Base-by-base conservation (phyloP, 2,888 invertebrate genomes). In the Hylaea fasciaria region DNA sequence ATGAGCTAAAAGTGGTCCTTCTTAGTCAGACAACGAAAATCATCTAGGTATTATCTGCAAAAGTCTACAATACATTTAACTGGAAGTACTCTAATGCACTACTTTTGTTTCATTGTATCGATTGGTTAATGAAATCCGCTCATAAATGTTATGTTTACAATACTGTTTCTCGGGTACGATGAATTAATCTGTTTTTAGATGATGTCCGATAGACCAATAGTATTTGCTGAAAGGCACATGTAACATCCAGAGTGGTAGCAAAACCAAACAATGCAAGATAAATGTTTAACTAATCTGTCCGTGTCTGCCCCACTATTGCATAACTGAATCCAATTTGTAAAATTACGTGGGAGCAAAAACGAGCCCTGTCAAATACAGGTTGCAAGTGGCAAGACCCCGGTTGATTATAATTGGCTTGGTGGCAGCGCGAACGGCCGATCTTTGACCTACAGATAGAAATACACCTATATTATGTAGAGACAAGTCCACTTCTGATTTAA, bases 371-470 rank as follows among this genome's bases (percentile, higher is more conserved):
- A 76, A 82, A 82, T 79, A 76, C 80, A 83, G 81, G 83, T 81
- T 76, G 72, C 73, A 74, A 71, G 78, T 76, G 76, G 68, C 79
- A 71, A 82, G 89, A 88, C 87, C 87, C 81, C 74, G 77, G 83
- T 81, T 82, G 83, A 74, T 74, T 83, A 74, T 86, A 90, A 91
- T 91, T 91, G 86, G 75, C 81, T 73, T 77, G 66, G 66, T 78
- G 76, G 57, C 62, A 58, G 72, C 86, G 88, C 80, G 88, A 91
- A 91, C 70, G 90, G 81, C 91, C 89, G 91, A 87, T 85, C 91
- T 83, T 78, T 91, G 89, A 90, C 89, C 91, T 76, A 73, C 62
- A 72, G 85, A 84, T 86, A 86, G 78, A 85, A 1, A 32, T 82
- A 79, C 82, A 87, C 87, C 83, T 75, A 72, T 68, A 66, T 71